These are phyloP conservation scores for Linhomoeus sp. DNA, from an alignment of 2,888 invertebrate genomes.

Conservation along the genomic window DNA sequence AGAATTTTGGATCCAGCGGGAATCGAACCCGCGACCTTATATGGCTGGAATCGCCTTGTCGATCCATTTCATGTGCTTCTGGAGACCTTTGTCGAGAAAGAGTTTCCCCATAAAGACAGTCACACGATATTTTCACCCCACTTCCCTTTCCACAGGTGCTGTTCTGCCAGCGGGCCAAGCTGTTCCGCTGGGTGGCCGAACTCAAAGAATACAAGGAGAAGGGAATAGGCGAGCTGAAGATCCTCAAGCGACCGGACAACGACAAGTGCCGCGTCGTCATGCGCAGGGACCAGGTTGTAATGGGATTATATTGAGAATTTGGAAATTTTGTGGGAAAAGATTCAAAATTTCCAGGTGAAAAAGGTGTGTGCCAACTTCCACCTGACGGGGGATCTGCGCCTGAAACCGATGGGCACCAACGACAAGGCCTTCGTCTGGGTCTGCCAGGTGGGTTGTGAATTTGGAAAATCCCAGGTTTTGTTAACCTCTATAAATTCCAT, in stretches of 20 bases:
- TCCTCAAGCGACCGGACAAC: constrained; percentile 44
- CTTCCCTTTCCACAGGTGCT: constrained; percentile 13
- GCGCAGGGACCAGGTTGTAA: constrained; percentile 62
- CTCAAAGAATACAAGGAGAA: constrained; percentile 32
- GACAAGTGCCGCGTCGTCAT: constrained; percentile 52
- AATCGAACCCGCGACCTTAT: no score
- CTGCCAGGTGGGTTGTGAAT: no score
- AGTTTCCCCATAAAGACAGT: no score
- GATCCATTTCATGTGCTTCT: no score
- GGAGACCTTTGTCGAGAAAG: no score
- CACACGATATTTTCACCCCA: no score
- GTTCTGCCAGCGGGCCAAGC: constrained; percentile 29
- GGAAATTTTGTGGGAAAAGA: no score
- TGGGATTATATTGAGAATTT: constrained; percentile 39
- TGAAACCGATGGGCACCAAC: constrained; percentile 32
- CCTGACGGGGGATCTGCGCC: constrained; percentile 38
- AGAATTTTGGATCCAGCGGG: no score
- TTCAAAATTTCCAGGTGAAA: constrained; percentile 12
- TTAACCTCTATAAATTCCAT: no score
- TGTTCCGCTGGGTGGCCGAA: constrained; percentile 26
- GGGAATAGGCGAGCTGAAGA: constrained; percentile 35
- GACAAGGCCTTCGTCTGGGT: constrained; percentile 41
- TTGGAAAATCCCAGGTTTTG: no score
- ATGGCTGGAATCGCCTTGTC: no score
- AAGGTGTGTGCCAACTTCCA: constrained; percentile 25